phyloP scores from a whole-genome alignment of 2,113 vertebrate genomes.

The Micromys minutus region DNA sequence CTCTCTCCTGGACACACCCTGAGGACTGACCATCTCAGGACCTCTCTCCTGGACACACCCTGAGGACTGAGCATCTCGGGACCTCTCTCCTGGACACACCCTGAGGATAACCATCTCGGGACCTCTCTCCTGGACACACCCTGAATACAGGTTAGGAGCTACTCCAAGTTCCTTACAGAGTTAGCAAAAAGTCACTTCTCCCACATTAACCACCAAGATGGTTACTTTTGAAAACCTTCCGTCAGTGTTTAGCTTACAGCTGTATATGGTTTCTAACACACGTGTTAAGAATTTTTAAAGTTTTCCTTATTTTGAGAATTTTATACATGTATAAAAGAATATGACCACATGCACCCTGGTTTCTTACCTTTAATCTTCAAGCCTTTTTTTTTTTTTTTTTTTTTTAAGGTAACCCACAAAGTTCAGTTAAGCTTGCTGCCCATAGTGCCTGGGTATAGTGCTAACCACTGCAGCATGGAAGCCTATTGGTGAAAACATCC shows the following conservation, averaged over 20 bases:
- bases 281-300: not conserved
- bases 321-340: not conserved
- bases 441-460: not conserved
- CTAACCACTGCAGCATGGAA: not conserved
- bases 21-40: not conserved
- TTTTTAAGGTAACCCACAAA: not conserved
- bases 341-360: too few species aligned
- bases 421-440: not conserved
- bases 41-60: not conserved
- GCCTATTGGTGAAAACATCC: not conserved
- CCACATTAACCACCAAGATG: constrained; percentile 40
- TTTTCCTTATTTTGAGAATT: not conserved
- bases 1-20: not conserved
- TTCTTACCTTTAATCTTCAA: not conserved
- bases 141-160: not conserved
- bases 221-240: constrained; percentile 28
- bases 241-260: not conserved
- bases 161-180: constrained; percentile 30
- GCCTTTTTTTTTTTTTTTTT: not conserved
- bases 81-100: not conserved
- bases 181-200: constrained; percentile 26
- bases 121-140: not conserved
- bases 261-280: not conserved
- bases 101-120: not conserved
- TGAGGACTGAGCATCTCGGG: not conserved